Conservation (phyloP, 2,888 invertebrate genomes). For the Oligia strigilis region DNA sequence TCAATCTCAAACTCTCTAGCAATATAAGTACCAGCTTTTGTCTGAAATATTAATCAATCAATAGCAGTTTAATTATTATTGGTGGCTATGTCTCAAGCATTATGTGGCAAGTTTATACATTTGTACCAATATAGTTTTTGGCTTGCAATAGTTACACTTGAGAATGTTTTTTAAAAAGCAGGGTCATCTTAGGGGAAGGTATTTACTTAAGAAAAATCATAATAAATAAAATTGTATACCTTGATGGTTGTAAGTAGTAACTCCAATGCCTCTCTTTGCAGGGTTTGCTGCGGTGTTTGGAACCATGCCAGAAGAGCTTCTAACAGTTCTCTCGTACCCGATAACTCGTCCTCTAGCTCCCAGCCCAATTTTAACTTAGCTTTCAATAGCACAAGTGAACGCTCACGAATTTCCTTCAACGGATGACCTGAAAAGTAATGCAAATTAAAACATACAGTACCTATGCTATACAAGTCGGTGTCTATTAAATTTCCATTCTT, state of each 20-base stretch:
- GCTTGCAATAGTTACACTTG: neutral
- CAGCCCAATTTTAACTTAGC: constrained; percentile 92
- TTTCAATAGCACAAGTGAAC: constrained; percentile 88
- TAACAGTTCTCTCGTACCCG: constrained; percentile 90
- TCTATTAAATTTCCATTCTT: constrained; percentile 45
- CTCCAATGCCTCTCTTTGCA: constrained; percentile 90
- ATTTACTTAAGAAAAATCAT: neutral
- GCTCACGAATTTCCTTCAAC: constrained; percentile 90
- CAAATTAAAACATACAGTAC: neutral
- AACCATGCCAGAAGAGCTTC: constrained; percentile 92
- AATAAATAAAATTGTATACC: constrained; percentile 77
- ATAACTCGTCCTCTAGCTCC: constrained; percentile 91
- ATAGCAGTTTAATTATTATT: neutral
- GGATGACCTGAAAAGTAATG: constrained; percentile 85
- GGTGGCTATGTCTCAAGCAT: neutral
- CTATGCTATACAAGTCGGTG: neutral
- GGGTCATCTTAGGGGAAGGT: too few relatives aligned
- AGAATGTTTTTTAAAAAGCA: neutral
- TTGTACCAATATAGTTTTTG: neutral
- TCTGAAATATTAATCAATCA: constrained; percentile 79
- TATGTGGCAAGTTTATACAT: neutral
- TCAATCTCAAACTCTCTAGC: constrained; percentile 87
- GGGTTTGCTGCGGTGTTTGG: constrained; percentile 86
- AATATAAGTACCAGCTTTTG: constrained; percentile 88
- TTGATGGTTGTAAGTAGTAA: constrained; percentile 90